Percentiles rank a stretch among this genome's conserved stretches.
phyloP scores from a whole-genome alignment of 2,113 vertebrate species.

The Cichladusa arquata region DNA sequence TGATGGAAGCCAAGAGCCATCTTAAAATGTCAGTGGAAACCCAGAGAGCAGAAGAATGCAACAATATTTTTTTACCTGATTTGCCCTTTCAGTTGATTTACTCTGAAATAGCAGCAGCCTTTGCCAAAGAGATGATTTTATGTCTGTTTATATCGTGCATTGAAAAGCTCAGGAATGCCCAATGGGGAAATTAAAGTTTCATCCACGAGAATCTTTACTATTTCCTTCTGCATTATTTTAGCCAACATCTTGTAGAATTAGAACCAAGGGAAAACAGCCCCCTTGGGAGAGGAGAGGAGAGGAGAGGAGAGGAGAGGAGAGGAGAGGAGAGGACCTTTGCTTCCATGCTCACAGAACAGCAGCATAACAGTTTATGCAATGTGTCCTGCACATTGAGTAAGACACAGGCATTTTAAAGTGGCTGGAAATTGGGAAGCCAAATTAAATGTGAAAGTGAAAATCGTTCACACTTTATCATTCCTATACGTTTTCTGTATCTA shows the following conservation, averaged over 20 bases:
- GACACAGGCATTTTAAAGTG: neutral
- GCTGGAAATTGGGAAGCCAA: neutral
- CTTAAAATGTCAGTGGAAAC: neutral
- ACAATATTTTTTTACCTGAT: neutral
- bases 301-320: neutral
- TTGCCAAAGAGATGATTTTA: neutral
- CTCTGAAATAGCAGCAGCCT: neutral
- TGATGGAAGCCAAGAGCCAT: neutral
- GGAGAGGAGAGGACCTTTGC: neutral
- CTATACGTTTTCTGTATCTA: neutral
- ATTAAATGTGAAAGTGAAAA: neutral
- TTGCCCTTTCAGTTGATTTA: conserved; percentile 17
- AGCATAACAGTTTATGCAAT: neutral
- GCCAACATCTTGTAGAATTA: neutral
- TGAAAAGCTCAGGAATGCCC: neutral
- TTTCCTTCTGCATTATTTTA: neutral
- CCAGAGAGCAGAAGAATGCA: neutral
- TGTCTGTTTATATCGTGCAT: neutral
- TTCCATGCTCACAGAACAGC: neutral
- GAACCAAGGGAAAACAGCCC: neutral
- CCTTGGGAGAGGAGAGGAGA: neutral
- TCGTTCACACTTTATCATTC: neutral
- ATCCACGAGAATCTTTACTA: neutral
- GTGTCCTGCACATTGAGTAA: neutral
- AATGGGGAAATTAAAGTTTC: neutral